A percentile compares a stretch with the other conserved stretches of the same genome.
These are phyloP conservation scores for Spheniscus humboldti DNA, from an alignment of 2,797 vertebrate genomes.

Conservation along the genomic window DNA sequence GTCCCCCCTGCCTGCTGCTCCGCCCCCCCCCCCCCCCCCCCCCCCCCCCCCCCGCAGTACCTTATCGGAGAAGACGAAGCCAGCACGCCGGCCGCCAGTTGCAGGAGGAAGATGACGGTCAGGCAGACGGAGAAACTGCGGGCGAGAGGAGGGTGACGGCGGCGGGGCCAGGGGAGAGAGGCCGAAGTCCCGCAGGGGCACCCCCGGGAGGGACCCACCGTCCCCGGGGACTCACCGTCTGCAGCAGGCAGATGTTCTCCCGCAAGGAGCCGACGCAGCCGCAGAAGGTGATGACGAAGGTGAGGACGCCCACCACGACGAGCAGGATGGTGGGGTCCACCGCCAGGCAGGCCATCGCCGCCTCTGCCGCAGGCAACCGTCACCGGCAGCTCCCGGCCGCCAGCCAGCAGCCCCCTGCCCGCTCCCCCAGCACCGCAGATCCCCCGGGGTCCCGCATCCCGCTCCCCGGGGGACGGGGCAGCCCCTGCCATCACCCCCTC, in stretches of 20 bases:
- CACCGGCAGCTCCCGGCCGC: not conserved
- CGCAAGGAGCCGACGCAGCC: conserved; percentile 92
- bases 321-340: conserved; percentile 89
- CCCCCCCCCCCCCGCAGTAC: conserved; percentile 45
- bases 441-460: not conserved
- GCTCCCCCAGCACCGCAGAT: too few species aligned
- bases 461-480: not conserved
- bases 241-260: conserved; percentile 93
- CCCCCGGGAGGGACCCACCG: rapidly evolving
- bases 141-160: rapidly evolving
- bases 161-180: rapidly evolving
- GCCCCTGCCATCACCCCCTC: not conserved
- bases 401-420: not conserved
- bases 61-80: conserved; percentile 92
- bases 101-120: conserved; percentile 87
- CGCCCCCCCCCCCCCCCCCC: not conserved
- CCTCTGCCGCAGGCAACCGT: conserved; percentile 63
- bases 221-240: conserved; percentile 74
- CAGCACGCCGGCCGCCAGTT: conserved; percentile 83
- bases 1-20: too few species aligned
- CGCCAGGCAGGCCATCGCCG: conserved; percentile 81
- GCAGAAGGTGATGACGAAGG: conserved; percentile 95
- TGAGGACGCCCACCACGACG: conserved; percentile 84
- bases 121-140: conserved; percentile 89
- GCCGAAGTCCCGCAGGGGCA: rapidly evolving